Evolutionary conservation across 2,797 vertebrate genomes (phyloP).

Genomic region (Nyctibius grandis): DNA sequence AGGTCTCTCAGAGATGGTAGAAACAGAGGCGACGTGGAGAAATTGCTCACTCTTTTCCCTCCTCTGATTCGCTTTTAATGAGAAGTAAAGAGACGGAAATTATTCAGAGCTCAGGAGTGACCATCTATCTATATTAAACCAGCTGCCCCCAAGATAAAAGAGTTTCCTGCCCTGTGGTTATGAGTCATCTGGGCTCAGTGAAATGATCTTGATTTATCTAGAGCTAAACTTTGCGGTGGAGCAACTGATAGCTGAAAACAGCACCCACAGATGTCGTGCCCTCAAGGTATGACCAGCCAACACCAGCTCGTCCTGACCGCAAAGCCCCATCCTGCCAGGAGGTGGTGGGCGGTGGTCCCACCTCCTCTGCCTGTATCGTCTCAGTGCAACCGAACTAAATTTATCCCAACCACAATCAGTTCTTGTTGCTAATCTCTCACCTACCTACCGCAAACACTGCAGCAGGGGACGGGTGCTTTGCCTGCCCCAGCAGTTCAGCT

Average conservation of each 20-base stretch:
- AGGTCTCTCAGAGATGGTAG: not conserved
- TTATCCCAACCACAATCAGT: not conserved
- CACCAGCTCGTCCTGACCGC: not conserved
- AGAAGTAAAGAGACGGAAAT: slow-evolving; percentile 26
- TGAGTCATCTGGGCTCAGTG: slow-evolving; percentile 27
- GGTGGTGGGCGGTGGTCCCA: not conserved
- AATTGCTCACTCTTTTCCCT: not conserved
- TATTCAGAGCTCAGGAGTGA: slow-evolving; percentile 17
- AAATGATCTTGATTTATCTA: slow-evolving; percentile 25
- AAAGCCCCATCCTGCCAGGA: not conserved
- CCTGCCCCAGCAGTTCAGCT: not conserved
- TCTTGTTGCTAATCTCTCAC: not conserved
- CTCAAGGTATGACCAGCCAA: not conserved
- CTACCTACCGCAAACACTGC: not conserved
- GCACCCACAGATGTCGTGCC: not conserved
- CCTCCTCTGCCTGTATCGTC: not conserved
- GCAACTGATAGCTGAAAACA: slow-evolving; percentile 9
- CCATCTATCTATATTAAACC: not conserved
- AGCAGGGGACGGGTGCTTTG: not conserved
- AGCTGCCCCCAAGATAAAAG: slow-evolving; percentile 18
- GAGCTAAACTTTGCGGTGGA: not conserved
- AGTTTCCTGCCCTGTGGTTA: slow-evolving; percentile 17
- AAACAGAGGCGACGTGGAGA: not conserved
- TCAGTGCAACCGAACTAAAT: not conserved
- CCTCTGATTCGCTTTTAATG: slow-evolving; percentile 8